Conservation (phyloP, 2,888 invertebrate species). For the Machimus atricapillus region DNA sequence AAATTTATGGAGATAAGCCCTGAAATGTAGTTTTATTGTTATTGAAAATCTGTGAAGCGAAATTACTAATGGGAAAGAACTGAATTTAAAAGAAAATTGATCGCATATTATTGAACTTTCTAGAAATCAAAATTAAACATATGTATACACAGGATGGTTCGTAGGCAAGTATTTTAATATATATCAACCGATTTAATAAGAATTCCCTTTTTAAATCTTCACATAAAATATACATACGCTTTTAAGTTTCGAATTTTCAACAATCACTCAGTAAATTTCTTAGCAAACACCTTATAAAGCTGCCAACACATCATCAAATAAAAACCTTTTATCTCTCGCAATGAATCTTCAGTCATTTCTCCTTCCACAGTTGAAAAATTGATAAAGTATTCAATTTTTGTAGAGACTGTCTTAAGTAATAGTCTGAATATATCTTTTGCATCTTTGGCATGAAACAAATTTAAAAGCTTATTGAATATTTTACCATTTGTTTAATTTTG, state of each 20-base stretch:
- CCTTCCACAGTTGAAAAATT: background rate
- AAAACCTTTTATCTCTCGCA: background rate
- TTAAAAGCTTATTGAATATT: too few species aligned
- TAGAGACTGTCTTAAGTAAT: too few species aligned
- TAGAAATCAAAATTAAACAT: background rate
- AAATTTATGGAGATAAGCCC: background rate
- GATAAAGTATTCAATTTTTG: too few species aligned
- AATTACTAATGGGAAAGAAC: background rate
- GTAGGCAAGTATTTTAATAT: too few species aligned
- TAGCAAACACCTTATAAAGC: background rate
- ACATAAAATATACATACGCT: background rate
- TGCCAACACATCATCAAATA: background rate
- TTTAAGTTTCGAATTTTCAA: background rate
- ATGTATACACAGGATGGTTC: background rate
- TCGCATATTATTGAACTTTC: background rate
- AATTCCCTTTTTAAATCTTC: background rate
- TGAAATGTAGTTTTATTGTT: background rate
- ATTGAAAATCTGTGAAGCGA: background rate
- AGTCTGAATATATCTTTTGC: too few species aligned
- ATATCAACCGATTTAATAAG: background rate
- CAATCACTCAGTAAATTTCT: background rate
- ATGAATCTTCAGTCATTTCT: background rate
- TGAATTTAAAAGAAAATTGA: background rate
- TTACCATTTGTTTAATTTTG: background rate
- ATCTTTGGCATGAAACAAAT: too few species aligned